Conservation (phyloP, 2,888 invertebrate genomes). For the Leptogaster cylindrica region DNA sequence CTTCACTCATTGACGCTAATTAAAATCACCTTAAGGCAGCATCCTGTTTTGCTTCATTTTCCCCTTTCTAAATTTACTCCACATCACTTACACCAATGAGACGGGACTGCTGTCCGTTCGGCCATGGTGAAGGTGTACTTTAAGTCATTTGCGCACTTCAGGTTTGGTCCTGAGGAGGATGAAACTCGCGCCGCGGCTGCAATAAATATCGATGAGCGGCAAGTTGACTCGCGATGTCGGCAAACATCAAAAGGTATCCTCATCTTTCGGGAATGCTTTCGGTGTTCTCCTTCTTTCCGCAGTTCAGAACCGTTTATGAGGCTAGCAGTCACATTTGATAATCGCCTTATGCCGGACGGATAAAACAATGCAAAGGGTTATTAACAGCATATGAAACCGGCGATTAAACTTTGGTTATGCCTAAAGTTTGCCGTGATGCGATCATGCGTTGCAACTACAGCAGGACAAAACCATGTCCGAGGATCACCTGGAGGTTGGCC, state of each 20-base stretch:
- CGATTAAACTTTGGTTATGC: conserved; percentile 40
- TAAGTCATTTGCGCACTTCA: conserved; percentile 31
- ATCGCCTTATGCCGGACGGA: conserved; percentile 30
- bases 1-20: conserved; percentile 47
- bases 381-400: conserved; percentile 24
- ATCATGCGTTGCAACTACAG: background rate
- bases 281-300: conserved; percentile 20
- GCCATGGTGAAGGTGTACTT: conserved; percentile 28
- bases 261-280: conserved; percentile 36
- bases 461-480: conserved; percentile 13
- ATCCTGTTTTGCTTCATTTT: conserved; percentile 4
- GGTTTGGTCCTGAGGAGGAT: conserved; percentile 20
- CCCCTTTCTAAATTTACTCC: conserved; percentile 10
- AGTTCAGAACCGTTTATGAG: conserved; percentile 23
- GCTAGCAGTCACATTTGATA: conserved; percentile 37
- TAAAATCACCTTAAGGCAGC: conserved; percentile 46
- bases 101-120: conserved; percentile 4
- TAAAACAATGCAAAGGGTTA: conserved; percentile 35
- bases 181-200: conserved; percentile 28
- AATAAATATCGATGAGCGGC: conserved; percentile 47
- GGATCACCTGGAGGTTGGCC: conserved; percentile 4
- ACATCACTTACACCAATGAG: conserved; percentile 30
- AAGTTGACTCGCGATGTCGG: conserved; percentile 42
- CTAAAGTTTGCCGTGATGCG: background rate
- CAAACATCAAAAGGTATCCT: conserved; percentile 35